phyloP scores from a whole-genome alignment of 1,140 invertebrate species.

The Gonioctena quinquepunctata region DNA sequence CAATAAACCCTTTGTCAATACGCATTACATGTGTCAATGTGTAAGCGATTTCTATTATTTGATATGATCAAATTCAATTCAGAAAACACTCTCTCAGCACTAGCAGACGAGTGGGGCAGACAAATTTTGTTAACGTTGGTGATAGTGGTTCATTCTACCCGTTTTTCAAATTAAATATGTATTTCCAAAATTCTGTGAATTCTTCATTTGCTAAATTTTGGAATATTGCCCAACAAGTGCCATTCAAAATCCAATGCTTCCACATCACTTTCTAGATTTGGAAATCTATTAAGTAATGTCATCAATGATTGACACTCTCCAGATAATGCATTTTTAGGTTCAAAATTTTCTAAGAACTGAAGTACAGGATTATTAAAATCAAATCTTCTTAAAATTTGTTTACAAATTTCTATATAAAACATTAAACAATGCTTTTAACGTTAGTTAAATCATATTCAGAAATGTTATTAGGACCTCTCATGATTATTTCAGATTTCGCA shows the following conservation, averaged over 20 bases:
- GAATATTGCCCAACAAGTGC: not conserved
- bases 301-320: not conserved
- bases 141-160: not conserved
- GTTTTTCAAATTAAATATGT: not conserved
- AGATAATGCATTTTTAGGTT: not conserved
- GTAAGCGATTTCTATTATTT: not conserved
- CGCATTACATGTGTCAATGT: not conserved
- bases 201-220: not conserved
- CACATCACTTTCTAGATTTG: not conserved
- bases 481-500: not conserved
- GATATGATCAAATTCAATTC: not conserved
- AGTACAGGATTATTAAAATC: not conserved
- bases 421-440: not conserved
- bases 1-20: not conserved
- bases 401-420: not conserved
- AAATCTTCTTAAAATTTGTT: not conserved
- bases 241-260: not conserved
- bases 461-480: not conserved
- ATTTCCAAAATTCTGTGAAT: not conserved
- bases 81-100: conserved; percentile 3
- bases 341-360: not conserved
- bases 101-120: not conserved
- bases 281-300: not conserved
- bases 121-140: not conserved
- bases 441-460: not conserved